Base-by-base conservation (phyloP, 2,888 invertebrate genomes). In the Reticulitermes lucifugus region DNA sequence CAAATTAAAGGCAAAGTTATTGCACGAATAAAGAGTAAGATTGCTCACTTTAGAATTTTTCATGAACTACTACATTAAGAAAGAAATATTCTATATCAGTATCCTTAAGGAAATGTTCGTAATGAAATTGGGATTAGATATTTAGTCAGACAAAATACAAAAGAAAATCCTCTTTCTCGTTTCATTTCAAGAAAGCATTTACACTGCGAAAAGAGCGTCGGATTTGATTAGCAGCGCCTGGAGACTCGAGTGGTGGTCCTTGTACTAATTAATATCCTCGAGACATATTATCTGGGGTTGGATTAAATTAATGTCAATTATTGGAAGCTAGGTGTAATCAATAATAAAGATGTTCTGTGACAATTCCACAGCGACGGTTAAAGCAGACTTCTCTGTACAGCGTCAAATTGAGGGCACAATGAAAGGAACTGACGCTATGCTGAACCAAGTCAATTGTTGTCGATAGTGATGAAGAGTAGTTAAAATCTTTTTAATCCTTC, bases 231-330 rank as follows among this genome's bases (percentile, higher is more conserved):
- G 2, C 4, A 35, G 35, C 3, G 35, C 35, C 2, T 35, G 35
- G 35, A 35, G 35, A 35, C 35, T 35, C 35, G 35, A 35, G 35
- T 3, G 35, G 35, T 35, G 35, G 4, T 35, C 35, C 35, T 73
- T 73, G 9, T 41, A 41, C 9, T 73, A 73, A 73, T 73, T 73
- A 73, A 73, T 73, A 41, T 73, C 73, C 21, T 3, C 41, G 21
- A 41, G 41, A 73, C 41, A 73, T 6, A 41, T 41, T 73, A 12
- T 41, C 22, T 73, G 41, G 73, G 4, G 73, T 73, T 73, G 73
- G 14, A 73, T 73, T 73, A 73, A 73, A 73, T 73, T 73, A 73
- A 73, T 9, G 73, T 73, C 73, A 73, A 41, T 73, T 73, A 73
- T 41, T 41, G 41, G 73, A 65, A n/a, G 2, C 12, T 41, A 9